Percentiles rank a stretch among this genome's conserved stretches.
These are phyloP conservation scores for Sylvia atricapilla DNA, from an alignment of 2,113 vertebrate genomes.

Conservation along the genomic window DNA sequence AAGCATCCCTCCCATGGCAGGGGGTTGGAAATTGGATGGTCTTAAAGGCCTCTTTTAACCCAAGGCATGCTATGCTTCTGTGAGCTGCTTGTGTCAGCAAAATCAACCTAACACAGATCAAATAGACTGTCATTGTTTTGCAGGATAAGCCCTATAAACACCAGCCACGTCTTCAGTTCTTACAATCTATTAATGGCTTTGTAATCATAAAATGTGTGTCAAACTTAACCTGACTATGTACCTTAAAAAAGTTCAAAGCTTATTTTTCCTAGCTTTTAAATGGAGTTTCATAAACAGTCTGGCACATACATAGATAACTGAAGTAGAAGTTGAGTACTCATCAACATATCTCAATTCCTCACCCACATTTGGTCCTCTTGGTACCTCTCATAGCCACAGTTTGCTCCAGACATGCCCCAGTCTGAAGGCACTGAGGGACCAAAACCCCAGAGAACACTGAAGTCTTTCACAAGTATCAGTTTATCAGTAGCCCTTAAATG, in stretches of 20 bases:
- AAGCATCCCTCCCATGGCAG: not conserved
- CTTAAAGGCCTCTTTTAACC: not conserved
- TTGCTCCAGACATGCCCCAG: not conserved
- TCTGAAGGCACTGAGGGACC: not conserved
- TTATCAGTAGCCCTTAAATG: not conserved
- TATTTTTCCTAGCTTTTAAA: not conserved
- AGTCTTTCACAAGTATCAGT: not conserved
- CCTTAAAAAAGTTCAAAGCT: not conserved
- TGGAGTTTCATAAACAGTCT: not conserved
- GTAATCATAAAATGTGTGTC: not conserved
- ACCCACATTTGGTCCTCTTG: not conserved
- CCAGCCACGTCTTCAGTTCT: not conserved
- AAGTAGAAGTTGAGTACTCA: not conserved
- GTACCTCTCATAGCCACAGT: not conserved
- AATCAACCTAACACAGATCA: not conserved
- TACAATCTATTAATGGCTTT: not conserved
- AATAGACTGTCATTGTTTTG: not conserved
- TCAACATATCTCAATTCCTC: not conserved
- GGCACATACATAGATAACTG: not conserved
- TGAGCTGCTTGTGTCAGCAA: not conserved
- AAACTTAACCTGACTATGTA: not conserved
- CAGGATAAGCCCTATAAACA: not conserved
- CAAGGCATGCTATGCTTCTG: not conserved
- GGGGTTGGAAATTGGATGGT: not conserved
- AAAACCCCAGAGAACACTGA: not conserved